These are phyloP conservation scores for Eupithecia dodoneata DNA, from an alignment of 2,888 invertebrate genomes.

Conservation along the genomic window DNA sequence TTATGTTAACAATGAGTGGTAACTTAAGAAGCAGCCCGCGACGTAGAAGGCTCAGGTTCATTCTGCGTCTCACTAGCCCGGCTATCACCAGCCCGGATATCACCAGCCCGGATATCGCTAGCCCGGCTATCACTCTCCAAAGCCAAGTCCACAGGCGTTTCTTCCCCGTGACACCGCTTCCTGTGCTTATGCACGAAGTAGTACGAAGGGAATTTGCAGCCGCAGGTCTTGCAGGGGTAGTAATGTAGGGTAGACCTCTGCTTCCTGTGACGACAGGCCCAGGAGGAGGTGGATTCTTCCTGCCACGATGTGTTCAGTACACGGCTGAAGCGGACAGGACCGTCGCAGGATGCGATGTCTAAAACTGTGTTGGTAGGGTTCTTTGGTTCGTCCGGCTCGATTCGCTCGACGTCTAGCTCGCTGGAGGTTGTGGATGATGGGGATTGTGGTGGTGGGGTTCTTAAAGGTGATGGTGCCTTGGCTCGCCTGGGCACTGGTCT, in stretches of 20 bases:
- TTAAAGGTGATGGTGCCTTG: slow-evolving; percentile 65
- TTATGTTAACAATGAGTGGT: neutral
- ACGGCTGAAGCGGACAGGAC: slow-evolving; percentile 92
- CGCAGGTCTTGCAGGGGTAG: slow-evolving; percentile 96
- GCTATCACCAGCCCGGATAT: neutral
- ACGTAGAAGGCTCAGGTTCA: slow-evolving; percentile 20
- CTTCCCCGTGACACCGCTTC: slow-evolving; percentile 92
- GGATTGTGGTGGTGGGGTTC: slow-evolving; percentile 64
- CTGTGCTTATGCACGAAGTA: slow-evolving; percentile 97
- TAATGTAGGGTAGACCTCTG: slow-evolving; percentile 92
- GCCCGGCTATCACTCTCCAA: slow-evolving; percentile 16
- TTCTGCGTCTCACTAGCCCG: slow-evolving; percentile 19
- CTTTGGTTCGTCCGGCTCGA: slow-evolving; percentile 64
- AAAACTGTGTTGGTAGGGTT: slow-evolving; percentile 83
- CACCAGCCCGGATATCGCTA: slow-evolving; percentile 1
- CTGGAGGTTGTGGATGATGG: slow-evolving; percentile 75
- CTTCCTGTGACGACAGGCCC: slow-evolving; percentile 94
- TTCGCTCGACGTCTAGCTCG: slow-evolving; percentile 75
- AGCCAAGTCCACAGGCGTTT: slow-evolving; percentile 58
- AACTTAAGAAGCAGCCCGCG: slow-evolving; percentile 1
- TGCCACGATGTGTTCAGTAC: slow-evolving; percentile 93
- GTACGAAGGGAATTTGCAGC: slow-evolving; percentile 95
- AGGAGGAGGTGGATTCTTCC: slow-evolving; percentile 85
- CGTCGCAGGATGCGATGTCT: slow-evolving; percentile 96
- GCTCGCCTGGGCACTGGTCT: slow-evolving; percentile 74